Percentiles rank a stretch among this genome's conserved stretches.
Conservation (phyloP, 2,113 vertebrate genomes). For the Sylvia atricapilla region DNA sequence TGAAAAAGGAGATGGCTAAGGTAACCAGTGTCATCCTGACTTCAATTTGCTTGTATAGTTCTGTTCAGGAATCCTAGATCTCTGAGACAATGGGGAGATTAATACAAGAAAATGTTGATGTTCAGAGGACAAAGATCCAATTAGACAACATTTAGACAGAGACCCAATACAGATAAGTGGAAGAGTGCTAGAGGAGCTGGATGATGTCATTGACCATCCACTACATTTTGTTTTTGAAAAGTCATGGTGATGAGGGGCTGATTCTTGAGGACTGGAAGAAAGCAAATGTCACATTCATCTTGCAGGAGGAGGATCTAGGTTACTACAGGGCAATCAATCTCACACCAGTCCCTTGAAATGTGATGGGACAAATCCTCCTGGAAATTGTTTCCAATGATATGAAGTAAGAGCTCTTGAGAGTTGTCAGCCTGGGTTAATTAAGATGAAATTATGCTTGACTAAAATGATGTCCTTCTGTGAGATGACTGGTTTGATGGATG, state of each 20-base stretch:
- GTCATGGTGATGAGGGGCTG: background rate
- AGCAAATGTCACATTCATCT: background rate
- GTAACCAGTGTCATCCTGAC: background rate
- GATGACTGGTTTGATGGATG: background rate
- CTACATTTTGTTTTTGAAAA: background rate
- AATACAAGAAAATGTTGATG: background rate
- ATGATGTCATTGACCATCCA: background rate
- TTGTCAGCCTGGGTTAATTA: background rate
- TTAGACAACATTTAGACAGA: background rate
- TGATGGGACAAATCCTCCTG: background rate
- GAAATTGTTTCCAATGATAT: background rate
- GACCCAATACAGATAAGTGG: background rate
- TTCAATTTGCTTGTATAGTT: background rate
- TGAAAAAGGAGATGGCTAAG: background rate
- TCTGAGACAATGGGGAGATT: background rate
- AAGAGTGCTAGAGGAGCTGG: background rate
- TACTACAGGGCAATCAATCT: background rate
- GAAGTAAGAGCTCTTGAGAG: background rate
- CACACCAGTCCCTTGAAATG: background rate
- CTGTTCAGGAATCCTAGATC: background rate
- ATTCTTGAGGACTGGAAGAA: background rate
- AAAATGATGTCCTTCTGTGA: background rate
- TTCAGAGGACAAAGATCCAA: background rate
- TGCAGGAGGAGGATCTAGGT: background rate
- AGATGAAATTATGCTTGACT: background rate